Evolutionary conservation across 2,797 vertebrate species (phyloP).

Genomic region (Sebastes diaconus): DNA sequence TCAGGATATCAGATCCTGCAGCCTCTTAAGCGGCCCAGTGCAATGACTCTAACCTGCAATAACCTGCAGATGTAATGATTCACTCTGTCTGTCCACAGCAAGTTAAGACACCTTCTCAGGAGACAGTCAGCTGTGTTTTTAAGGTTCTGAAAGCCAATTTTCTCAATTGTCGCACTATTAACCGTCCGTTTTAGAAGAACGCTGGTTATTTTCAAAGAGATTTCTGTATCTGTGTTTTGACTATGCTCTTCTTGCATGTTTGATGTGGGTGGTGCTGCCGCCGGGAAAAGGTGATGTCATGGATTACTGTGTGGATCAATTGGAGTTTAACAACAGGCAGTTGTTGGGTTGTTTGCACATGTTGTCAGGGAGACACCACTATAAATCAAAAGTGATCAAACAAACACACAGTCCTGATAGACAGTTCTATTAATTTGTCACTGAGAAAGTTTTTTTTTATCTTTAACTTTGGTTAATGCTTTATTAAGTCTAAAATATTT

Average conservation of each 20-base stretch:
- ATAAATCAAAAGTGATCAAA: neutral
- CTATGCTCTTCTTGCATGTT: neutral
- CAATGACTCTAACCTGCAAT: slow-evolving; percentile 32
- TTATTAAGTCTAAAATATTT: neutral
- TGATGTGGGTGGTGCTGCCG: neutral
- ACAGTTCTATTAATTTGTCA: neutral
- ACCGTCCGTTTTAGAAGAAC: neutral
- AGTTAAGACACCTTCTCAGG: neutral
- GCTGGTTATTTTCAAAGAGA: neutral
- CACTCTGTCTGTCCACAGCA: slow-evolving; percentile 1
- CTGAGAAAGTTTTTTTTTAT: neutral
- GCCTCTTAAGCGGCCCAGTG: slow-evolving; percentile 7
- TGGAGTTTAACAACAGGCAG: neutral
- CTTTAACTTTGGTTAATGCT: neutral
- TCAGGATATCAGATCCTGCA: slow-evolving; percentile 33
- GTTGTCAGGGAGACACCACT: slow-evolving; percentile 11
- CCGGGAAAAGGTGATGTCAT: slow-evolving; percentile 7
- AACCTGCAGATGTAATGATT: slow-evolving; percentile 31
- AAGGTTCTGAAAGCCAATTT: slow-evolving; percentile 6
- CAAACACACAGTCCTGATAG: neutral
- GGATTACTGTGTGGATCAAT: neutral
- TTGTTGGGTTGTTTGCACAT: slow-evolving; percentile 8
- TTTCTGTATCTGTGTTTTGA: neutral
- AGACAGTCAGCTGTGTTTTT: neutral
- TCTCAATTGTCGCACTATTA: neutral